These are phyloP conservation scores for Palythoa grandiflora DNA, from an alignment of 92 coral and sea anemone species.

Conservation along the genomic window DNA sequence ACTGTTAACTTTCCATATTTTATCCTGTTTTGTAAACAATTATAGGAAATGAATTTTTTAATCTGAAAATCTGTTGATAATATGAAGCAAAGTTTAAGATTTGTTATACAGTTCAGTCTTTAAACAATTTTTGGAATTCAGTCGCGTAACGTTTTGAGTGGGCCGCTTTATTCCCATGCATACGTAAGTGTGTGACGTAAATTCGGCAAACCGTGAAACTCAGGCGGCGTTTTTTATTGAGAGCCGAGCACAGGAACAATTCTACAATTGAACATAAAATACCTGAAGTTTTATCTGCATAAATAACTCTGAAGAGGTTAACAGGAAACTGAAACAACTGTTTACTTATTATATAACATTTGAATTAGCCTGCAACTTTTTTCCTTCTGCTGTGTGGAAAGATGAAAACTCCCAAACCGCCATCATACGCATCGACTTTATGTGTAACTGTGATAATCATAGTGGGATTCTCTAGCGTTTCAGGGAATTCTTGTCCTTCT, in stretches of 20 bases:
- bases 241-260: not conserved
- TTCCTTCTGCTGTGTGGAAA: not conserved
- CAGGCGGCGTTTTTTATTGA: not conserved
- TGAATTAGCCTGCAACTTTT: not conserved
- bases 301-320: not conserved
- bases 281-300: not conserved
- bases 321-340: not conserved
- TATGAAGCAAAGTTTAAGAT: too few species aligned
- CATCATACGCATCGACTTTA: constrained; percentile 4
- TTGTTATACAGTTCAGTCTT: too few species aligned
- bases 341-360: not conserved
- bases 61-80: too few species aligned
- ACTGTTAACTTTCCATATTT: too few species aligned
- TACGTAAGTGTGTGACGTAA: constrained; percentile 27
- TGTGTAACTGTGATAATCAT: not conserved
- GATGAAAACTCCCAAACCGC: constrained; percentile 2
- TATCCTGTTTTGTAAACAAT: too few species aligned
- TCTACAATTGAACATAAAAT: not conserved
- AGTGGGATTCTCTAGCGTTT: constrained; percentile 1
- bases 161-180: not conserved
- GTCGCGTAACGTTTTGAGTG: not conserved
- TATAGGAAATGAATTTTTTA: too few species aligned
- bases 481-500: constrained; percentile 4
- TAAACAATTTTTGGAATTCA: not conserved
- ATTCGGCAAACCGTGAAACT: not conserved